phyloP scores from a whole-genome alignment of 2,888 invertebrate genomes.

The Ormyrus rosae region DNA sequence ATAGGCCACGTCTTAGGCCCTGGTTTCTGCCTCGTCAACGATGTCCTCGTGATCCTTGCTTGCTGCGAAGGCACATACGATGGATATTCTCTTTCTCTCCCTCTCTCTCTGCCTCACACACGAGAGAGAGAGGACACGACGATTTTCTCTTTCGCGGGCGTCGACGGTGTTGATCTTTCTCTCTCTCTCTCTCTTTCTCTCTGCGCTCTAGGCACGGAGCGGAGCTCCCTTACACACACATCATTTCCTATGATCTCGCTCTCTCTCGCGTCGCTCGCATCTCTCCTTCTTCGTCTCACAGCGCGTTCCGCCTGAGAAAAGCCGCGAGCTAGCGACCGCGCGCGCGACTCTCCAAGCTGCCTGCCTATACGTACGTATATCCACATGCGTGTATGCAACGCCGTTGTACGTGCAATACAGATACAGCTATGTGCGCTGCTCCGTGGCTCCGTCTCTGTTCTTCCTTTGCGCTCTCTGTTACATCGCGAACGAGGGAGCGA shows the following conservation, averaged over 20 bases:
- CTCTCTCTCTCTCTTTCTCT: slow-evolving; percentile 27
- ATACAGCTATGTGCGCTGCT: background rate
- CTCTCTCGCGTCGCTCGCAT: background rate
- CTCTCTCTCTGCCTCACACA: slow-evolving; percentile 8
- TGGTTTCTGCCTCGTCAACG: background rate
- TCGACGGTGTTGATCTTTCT: slow-evolving; percentile 48
- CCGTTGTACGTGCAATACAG: too few relatives aligned
- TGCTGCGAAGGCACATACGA: background rate
- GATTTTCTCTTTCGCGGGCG: slow-evolving; percentile 28
- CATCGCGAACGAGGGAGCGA: background rate
- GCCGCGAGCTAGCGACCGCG: background rate
- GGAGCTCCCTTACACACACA: too few relatives aligned
- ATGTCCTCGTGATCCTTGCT: background rate
- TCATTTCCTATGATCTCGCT: background rate
- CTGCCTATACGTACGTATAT: background rate
- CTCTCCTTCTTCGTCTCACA: background rate
- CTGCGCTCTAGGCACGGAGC: background rate
- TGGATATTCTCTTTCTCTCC: slow-evolving; percentile 6
- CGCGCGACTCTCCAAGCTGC: background rate
- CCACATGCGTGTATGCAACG: background rate
- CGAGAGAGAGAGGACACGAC: background rate
- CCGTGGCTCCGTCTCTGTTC: background rate
- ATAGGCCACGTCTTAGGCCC: slow-evolving; percentile 13
- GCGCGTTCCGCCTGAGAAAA: slow-evolving; percentile 34
- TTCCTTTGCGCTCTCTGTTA: slow-evolving; percentile 13